Base-by-base conservation (phyloP, 1,140 invertebrate genomes). In the Teleogryllus occipitalis region DNA sequence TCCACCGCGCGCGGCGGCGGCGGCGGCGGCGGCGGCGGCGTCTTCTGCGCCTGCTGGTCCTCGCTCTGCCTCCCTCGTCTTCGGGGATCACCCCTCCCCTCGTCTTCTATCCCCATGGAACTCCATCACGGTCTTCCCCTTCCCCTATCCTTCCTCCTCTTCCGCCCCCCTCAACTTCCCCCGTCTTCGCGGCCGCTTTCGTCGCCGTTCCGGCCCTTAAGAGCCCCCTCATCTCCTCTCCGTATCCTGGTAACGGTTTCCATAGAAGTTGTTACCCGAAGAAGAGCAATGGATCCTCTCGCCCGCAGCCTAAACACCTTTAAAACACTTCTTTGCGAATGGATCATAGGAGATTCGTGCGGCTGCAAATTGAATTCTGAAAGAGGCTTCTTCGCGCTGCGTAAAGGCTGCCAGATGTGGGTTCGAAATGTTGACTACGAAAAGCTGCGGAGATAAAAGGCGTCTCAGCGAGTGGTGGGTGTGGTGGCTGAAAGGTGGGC, bases 261-360 rank as follows among this genome's bases (percentile, higher is more conserved):
- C 46, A 65, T 65, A 47, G 74, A 22, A 75, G 74, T 27, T 27
- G 74, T 27, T 27, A 47, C 74, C 21, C 12, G 10, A 21, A 75
- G 74, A 47, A 0, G 10, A 65, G 54, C 54, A 65, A 65, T 65
- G 54, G 10, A 65, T 65, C 54, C 54, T 65, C 54, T 65, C 10
- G 54, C 18, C 10, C 54, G 54, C 54, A 75, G 46, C 21, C 74
- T 75, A 75, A 75, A 75, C 46, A 75, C 74, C 74, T 75, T 75
- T 75, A 75, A 75, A 75, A 75, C 74, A 75, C 74, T 75, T 75
- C 74, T 75, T 75, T 75, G 74, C 21, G 21, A 75, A 75, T 75
- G 74, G 74, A 75, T 75, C 74, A 75, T 75, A 75, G 21, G 46
- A 75, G 21, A 22, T 65, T 65, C 54, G 54, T 27, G 74, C 74